Base-by-base conservation (phyloP, 1,140 invertebrate genomes). In the Caenorhabditis latens region DNA sequence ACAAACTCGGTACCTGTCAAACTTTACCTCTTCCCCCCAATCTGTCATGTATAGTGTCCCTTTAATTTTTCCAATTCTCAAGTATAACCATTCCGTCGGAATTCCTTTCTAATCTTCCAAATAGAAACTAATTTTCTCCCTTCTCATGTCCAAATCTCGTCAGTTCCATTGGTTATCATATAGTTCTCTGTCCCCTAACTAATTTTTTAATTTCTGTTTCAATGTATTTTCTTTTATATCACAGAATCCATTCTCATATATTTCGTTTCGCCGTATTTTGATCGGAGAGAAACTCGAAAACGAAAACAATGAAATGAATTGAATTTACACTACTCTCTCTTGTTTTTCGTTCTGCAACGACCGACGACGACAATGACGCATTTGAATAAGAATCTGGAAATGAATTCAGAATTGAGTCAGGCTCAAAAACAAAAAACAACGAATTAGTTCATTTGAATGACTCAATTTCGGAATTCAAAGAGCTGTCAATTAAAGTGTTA, bases 251-350 rank as follows among this genome's bases (percentile, higher is more conserved):
- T 63, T 63, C 58, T 63, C 32, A 24, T 63, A 11, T 53, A 14
- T 63, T 63, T 63, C 61, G 61, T 63, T 63, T 14, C 14, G 21
- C 7, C 14, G 61, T 32, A 63, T 63, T 63, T 32, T 63, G 61
- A 63, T 63, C 61, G 61, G 61, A 63, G 61, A 32, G 61, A 9
- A 32, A 24, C 61, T 24, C 61, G 21, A 32, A 11, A 63, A 40
- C 61, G 61, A 63, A 63, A 63, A 32, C 61, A 63, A 63, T 32
- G 24, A 63, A 63, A 63, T 32, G 21, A 63, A 63, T 63, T 63
- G 61, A 63, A 32, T 63, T 63, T 32, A 63, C 24, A 63, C 61
- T 63, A 63, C 8, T 9, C 14, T 63, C 9, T 32, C n/a, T 63
- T 32, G 24, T 7, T 63, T 19, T 63, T 19, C 21, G 9, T 53